A percentile compares a stretch with the other conserved stretches of the same genome.
Evolutionary conservation across 2,113 vertebrate genomes (phyloP).

Genomic region (Podarcis muralis): DNA sequence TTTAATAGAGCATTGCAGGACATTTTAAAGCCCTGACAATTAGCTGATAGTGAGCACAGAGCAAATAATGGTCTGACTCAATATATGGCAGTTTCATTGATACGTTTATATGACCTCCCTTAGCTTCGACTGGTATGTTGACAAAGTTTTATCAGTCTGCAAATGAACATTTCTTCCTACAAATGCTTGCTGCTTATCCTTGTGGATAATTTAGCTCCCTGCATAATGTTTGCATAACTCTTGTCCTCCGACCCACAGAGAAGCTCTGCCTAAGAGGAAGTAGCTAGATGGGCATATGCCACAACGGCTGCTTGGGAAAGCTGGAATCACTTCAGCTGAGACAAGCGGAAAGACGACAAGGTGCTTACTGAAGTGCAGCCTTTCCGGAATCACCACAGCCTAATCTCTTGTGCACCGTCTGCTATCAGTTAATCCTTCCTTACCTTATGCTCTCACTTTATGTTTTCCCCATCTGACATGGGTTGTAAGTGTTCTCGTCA

Average conservation of each 20-base stretch:
- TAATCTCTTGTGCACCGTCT: slow-evolving; percentile 7
- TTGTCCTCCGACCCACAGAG: not conserved
- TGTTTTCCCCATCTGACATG: not conserved
- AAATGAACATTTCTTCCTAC: not conserved
- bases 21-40: no score
- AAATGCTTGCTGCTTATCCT: not conserved
- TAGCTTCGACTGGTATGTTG: not conserved
- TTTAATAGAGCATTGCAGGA: no score
- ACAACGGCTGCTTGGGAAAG: not conserved
- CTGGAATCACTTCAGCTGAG: not conserved
- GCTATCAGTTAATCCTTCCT: slow-evolving; percentile 1
- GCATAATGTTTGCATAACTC: not conserved
- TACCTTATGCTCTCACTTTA: slow-evolving; percentile 6
- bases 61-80: no score
- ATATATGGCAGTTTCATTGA: no score
- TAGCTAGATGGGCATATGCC: not conserved
- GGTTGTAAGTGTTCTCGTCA: not conserved
- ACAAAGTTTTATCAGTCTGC: not conserved
- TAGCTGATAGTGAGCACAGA: no score
- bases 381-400: slow-evolving; percentile 6
- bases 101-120: not conserved
- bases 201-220: not conserved
- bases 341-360: not conserved
- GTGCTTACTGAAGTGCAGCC: not conserved
- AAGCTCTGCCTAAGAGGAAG: not conserved